phyloP scores from a whole-genome alignment of 2,888 invertebrate species.

The Eupsilia transversa region DNA sequence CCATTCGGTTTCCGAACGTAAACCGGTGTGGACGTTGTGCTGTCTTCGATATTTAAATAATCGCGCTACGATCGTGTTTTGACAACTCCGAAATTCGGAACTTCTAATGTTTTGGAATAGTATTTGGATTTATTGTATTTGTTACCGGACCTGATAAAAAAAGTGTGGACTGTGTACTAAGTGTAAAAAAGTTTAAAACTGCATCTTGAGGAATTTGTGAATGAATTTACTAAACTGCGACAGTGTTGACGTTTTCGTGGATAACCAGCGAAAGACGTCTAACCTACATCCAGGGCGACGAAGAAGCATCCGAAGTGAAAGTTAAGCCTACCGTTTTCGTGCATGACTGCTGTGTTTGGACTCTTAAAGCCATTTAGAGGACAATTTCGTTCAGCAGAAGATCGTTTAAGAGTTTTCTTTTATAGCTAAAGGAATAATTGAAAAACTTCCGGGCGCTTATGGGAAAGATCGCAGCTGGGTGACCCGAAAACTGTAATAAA shows the following conservation, averaged over 20 bases:
- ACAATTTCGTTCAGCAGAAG: slow-evolving; percentile 66
- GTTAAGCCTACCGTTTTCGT: slow-evolving; percentile 81
- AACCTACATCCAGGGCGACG: slow-evolving; percentile 83
- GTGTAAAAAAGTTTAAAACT: slow-evolving; percentile 69
- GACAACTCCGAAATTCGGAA: slow-evolving; percentile 76
- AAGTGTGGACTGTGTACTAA: slow-evolving; percentile 69
- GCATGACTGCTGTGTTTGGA: slow-evolving; percentile 71
- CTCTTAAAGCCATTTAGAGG: slow-evolving; percentile 73
- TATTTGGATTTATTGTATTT: slow-evolving; percentile 52
- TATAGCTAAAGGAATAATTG: slow-evolving; percentile 80
- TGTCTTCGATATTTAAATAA: slow-evolving; percentile 71
- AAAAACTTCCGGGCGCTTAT: slow-evolving; percentile 83
- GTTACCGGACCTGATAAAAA: slow-evolving; percentile 58
- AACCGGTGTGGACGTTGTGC: slow-evolving; percentile 78
- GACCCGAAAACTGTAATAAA: slow-evolving; percentile 85
- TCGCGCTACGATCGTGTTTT: slow-evolving; percentile 84
- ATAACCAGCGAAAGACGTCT: slow-evolving; percentile 79
- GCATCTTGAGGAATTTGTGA: slow-evolving; percentile 63
- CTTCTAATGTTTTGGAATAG: slow-evolving; percentile 60
- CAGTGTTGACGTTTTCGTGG: slow-evolving; percentile 77
- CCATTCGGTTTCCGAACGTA: slow-evolving; percentile 87
- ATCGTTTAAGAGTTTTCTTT: slow-evolving; percentile 74
- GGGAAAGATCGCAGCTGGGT: slow-evolving; percentile 85
- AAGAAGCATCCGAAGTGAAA: slow-evolving; percentile 85
- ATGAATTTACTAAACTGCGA: slow-evolving; percentile 65